Evolutionary conservation across 2,113 vertebrate species (phyloP).

Genomic region (Myiagra hebetior): DNA sequence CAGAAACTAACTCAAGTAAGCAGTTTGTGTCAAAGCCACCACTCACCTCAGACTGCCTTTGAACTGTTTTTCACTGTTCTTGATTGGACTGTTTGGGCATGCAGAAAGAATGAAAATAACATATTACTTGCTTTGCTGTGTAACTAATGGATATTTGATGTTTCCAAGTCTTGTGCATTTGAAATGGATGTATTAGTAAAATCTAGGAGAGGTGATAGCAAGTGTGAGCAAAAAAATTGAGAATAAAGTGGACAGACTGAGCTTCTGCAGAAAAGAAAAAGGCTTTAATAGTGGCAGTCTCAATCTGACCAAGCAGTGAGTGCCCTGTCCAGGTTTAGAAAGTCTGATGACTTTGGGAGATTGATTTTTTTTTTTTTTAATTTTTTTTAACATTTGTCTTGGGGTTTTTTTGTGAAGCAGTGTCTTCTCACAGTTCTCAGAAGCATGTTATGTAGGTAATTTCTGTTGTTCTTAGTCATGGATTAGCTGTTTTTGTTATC

Average conservation of each 20-base stretch:
- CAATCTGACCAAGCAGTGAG: background rate
- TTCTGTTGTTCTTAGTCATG: background rate
- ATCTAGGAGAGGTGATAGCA: background rate
- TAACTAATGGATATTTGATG: conserved; percentile 37
- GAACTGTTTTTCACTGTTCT: background rate
- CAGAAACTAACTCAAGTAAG: background rate
- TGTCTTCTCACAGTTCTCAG: background rate
- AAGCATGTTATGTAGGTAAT: background rate
- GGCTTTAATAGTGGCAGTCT: background rate
- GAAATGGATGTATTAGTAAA: background rate
- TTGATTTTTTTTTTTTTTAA: background rate
- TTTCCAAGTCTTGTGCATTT: background rate
- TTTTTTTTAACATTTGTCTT: background rate
- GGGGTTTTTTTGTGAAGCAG: background rate
- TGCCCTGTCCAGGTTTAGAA: background rate
- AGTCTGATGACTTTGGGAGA: background rate
- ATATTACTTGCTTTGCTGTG: background rate
- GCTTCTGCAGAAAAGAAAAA: background rate
- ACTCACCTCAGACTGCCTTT: conserved; percentile 7
- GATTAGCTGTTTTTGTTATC: background rate
- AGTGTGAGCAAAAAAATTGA: background rate
- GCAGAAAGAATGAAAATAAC: conserved; percentile 6
- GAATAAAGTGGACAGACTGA: background rate
- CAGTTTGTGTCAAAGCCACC: background rate
- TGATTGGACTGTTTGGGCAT: conserved; percentile 4